Evolutionary conservation across 2,797 vertebrate genomes (phyloP).

Genomic region (Poeciliopsis infans): DNA sequence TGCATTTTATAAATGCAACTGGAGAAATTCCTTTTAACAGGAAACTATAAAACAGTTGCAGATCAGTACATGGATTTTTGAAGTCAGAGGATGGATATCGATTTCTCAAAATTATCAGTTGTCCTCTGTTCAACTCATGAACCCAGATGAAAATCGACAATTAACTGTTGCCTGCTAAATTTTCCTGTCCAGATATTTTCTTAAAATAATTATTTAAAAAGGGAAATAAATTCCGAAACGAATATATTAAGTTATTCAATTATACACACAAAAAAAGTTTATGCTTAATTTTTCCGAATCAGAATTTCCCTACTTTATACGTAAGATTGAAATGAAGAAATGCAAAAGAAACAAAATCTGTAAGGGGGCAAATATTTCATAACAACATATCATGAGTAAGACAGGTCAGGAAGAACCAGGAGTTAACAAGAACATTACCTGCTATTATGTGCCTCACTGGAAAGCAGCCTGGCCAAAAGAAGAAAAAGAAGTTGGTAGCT

Average conservation of each 20-base stretch:
- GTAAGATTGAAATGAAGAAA: not conserved
- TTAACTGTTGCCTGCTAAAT: not conserved
- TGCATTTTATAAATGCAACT: conserved; percentile 3
- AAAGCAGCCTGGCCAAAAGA: not conserved
- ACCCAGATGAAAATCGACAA: not conserved
- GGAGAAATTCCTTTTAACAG: conserved; percentile 11
- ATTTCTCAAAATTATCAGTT: conserved; percentile 7
- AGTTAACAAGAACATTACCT: not conserved
- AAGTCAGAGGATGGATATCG: conserved; percentile 13
- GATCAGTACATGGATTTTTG: not conserved
- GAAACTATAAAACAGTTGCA: not conserved
- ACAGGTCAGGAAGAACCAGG: not conserved
- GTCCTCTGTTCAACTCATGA: not conserved
- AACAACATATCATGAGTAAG: not conserved
- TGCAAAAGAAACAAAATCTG: not conserved
- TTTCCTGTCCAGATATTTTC: not conserved
- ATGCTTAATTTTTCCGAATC: not conserved
- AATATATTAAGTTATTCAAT: not conserved
- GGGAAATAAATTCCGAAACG: not conserved
- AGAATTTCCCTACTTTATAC: not conserved
- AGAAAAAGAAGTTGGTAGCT: not conserved
- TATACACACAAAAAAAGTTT: not conserved
- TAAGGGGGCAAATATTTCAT: not conserved
- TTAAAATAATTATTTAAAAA: not conserved
- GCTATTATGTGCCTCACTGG: not conserved